Evolutionary conservation across 2,888 invertebrate genomes (phyloP), one percentile per base, ranked within the genome.

Genomic region (Neoaliturus tenellus): DNA sequence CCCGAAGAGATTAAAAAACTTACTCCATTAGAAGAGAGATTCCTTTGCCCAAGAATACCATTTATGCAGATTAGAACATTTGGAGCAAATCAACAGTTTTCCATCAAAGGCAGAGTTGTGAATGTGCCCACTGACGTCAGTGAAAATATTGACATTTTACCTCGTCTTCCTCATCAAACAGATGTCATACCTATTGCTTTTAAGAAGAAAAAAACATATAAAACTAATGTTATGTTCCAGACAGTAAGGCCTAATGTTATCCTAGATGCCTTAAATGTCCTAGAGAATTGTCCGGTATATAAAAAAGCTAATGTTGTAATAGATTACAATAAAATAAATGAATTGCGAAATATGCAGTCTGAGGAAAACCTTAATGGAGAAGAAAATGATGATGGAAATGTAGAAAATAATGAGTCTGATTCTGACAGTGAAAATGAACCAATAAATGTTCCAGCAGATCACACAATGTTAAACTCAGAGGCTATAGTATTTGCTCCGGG

Each of bases 401-500:
- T 20, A 14, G 35, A 35, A 17, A 87, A 88, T 87, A 28, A 81
- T 33, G 39, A 41, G 10, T 39, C 44, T 5, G 73, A 81, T 48
- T 51, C 75, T 8, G 73, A 78, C n/a, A 71, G 35, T 80, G 83
- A 83, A 41, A 8, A 23, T 23, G 80, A 80, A 51, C 80, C 80
- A 39, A 17, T 82, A 10, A 81, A 80, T 23, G 23, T 69, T 35
- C 69, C 69, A 31, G 28, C 41, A 41, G 44, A 75, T 28, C 39
- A 75, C 5, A 75, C 39, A n/a, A 1, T 41, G 17, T 69, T 69
- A n/a, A 33, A 31, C 33, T 39, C 69, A 8, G 75, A 84, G 20
- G 81, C 82, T n/a, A 41, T 83, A 39, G 73, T 84, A 48, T 82
- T 84, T 39, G 81, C 84, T 28, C 84, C 84, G 10, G 84, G 84